Conservation (phyloP, 2,797 vertebrate genomes). For the Acrossocheilus wenchowensis region DNA sequence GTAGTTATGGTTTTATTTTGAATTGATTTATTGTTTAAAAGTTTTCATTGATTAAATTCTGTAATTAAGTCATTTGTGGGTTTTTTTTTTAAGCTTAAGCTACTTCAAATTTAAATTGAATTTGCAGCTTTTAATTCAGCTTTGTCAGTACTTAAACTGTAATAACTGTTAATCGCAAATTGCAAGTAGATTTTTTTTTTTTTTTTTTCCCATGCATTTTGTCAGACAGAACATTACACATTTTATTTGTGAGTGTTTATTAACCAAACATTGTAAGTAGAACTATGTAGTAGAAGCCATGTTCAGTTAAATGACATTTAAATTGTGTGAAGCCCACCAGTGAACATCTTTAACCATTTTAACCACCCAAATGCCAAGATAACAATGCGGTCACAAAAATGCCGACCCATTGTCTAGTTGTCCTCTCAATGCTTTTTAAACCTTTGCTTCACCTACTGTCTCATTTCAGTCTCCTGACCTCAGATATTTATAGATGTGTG, state of each 20-base stretch:
- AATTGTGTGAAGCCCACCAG: background rate
- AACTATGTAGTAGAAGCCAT: background rate
- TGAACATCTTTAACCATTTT: background rate
- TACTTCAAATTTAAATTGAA: too few relatives aligned
- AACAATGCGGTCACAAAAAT: background rate
- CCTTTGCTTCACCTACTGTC: background rate
- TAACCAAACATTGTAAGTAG: background rate
- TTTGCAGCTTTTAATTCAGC: too few relatives aligned
- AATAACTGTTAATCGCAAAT: background rate
- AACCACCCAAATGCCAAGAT: background rate
- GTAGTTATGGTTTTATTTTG: too few relatives aligned
- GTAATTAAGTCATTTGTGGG: too few relatives aligned
- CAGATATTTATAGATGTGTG: constrained; percentile 75
- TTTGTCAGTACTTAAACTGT: too few relatives aligned
- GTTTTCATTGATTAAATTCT: too few relatives aligned
- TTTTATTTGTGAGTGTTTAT: background rate
- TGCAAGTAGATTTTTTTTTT: background rate
- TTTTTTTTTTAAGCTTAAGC: too few relatives aligned
- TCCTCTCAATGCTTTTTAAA: background rate
- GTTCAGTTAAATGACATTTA: background rate
- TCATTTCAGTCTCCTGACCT: constrained; percentile 63
- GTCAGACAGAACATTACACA: background rate
- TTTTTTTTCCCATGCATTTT: background rate
- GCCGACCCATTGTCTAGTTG: background rate
- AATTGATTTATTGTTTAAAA: too few relatives aligned